A percentile compares a stretch with the other conserved stretches of the same genome.
These are phyloP conservation scores for Macrosiphum euphorbiae DNA, from an alignment of 2,888 invertebrate species.

Conservation along the genomic window DNA sequence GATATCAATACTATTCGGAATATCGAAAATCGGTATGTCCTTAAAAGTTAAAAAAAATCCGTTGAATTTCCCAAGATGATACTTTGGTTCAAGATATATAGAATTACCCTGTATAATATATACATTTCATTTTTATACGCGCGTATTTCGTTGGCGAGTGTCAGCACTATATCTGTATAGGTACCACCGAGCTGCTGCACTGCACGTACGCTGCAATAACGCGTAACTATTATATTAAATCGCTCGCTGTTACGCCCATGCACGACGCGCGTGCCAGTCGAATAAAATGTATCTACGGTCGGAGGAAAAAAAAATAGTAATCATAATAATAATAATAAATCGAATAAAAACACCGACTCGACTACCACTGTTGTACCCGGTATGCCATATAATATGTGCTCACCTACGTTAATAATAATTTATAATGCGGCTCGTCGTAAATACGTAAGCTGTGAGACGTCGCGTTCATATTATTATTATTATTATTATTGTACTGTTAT, in stretches of 20 bases:
- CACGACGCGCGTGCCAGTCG: constrained; percentile 14
- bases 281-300: background rate
- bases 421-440: background rate
- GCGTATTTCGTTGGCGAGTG: background rate
- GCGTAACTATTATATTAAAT: background rate
- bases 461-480: background rate
- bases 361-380: background rate
- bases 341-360: background rate
- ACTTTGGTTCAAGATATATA: background rate
- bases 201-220: background rate
- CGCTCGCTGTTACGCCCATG: background rate
- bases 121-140: constrained; percentile 2
- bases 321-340: background rate
- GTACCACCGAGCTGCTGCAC: background rate
- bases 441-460: background rate
- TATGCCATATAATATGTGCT: background rate
- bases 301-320: background rate
- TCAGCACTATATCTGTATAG: background rate
- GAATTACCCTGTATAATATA: background rate
- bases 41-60: background rate
- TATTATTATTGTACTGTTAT: background rate
- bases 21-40: background rate
- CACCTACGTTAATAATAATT: background rate
- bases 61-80: background rate
- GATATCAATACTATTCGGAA: background rate